Evolutionary conservation across 2,888 invertebrate species (phyloP).

Genomic region (Nymphalis c-album): DNA sequence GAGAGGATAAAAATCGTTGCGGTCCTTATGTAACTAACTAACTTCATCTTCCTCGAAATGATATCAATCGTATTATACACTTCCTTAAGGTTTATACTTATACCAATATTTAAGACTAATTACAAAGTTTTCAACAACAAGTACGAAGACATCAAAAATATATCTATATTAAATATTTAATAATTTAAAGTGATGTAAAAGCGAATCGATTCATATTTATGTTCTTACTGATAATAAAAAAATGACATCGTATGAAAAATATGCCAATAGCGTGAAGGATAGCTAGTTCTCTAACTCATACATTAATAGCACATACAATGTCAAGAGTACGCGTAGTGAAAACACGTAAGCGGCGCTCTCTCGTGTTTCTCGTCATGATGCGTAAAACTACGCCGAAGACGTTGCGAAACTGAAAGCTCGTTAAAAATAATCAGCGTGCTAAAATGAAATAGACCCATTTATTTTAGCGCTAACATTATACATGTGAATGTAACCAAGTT

Average conservation of each 20-base stretch:
- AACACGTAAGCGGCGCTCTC: constrained; percentile 20
- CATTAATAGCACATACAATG: constrained; percentile 65
- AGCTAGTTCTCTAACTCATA: constrained; percentile 27
- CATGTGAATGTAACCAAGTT: not conserved
- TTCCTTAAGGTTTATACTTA: too few species aligned
- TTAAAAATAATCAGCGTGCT: constrained; percentile 34
- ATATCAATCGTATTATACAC: not conserved
- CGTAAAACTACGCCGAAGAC: constrained; percentile 33
- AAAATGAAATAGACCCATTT: constrained; percentile 19
- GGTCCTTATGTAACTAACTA: constrained; percentile 61
- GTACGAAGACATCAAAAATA: too few species aligned
- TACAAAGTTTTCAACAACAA: too few species aligned
- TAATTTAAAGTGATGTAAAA: constrained; percentile 13
- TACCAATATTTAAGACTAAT: too few species aligned
- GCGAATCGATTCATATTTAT: not conserved
- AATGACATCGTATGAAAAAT: constrained; percentile 57
- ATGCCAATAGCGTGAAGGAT: constrained; percentile 57
- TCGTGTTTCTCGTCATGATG: constrained; percentile 33
- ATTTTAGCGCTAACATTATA: constrained; percentile 6
- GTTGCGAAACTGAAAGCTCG: constrained; percentile 16
- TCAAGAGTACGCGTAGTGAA: constrained; percentile 66
- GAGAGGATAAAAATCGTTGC: constrained; percentile 64
- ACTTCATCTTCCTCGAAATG: constrained; percentile 11
- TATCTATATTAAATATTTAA: too few species aligned
- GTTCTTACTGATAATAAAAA: constrained; percentile 28